Evolutionary conservation across 2,113 vertebrate species (phyloP), one percentile per base, ranked within the genome.

Genomic region (Balaenoptera acutorostrata): DNA sequence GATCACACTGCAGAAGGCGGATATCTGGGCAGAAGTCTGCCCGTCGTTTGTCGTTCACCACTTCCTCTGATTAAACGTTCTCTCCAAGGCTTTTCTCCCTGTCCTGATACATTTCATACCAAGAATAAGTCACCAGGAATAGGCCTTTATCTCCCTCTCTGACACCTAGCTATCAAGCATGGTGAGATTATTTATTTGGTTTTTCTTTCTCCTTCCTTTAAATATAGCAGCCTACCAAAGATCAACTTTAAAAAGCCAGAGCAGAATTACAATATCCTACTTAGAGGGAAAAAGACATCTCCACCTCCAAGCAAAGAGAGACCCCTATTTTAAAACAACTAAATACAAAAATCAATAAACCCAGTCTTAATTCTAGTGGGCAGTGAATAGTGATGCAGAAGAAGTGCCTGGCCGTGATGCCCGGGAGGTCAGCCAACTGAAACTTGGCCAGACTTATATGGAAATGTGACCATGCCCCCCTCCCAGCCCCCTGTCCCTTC

Each of bases 191-290:
- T 89, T 96, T 95, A 86, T 96, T 95, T 1, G 0, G 41, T 89
- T 93, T 95, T 95, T 57, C 71, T 86, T 91, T 83, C 49, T 82
- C 74, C 49, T 90, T 95, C 52, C 87, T 95, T 97, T 97, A 86
- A 91, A 93, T 93, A 95, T 88, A 95, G 87, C 39, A 88, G 36
- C 96, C 29, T 81, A 49, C 49, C 39, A 95, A 96, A 88, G 91
- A 95, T 86, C 69, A 90, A 69, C 86, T 94, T 89, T 31, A 77
- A 93, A 64, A 83, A 75, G 64, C 59, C 88, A 85, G 71, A 44
- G 77, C 11, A 95, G 92, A 94, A 90, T 49, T 59, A 75, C 29
- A 95, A 55, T 72, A 86, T 31, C n/a, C 27, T 23, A 55, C 44
- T 63, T 88, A 66, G 82, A 88, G 64, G 29, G 36, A 69, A 93